Evolutionary conservation across 2,113 vertebrate genomes (phyloP), one percentile per base, ranked within the genome.

Genomic region (Philantomba maxwellii): DNA sequence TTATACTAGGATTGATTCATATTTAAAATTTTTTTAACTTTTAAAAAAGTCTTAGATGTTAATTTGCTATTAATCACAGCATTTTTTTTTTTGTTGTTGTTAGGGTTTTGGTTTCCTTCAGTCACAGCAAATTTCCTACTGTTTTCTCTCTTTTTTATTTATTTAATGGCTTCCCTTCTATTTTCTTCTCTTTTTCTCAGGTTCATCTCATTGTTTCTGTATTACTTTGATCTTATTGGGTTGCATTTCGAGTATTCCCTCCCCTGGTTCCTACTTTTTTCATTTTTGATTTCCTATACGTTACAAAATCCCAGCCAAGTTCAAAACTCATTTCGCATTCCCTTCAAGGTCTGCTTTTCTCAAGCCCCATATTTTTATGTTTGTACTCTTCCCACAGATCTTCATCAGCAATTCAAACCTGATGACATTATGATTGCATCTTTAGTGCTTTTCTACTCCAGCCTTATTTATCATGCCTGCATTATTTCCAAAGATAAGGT

Each of bases 401-500:
- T 86, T 96, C 98, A 98, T 97, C 96, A 97, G 98, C 97, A 98
- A 98, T 96, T 98, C 96, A 97, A 89, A 97, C 96, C 97, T 80
- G 97, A 98, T 96, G 97, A 96, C 95, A 96, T 39, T 94, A 96
- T 43, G 98, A 98, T 91, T 97, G 85, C 95, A 97, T 96, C 96
- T 95, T 96, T 51, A 95, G 85, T 98, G 98, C 97, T 97, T 98
- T 97, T 95, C 94, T 97, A 62, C 95, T 98, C 96, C 95, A 91
- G 93, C 93, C 95, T 98, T 98, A 98, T 98, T 98, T 98, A 98
- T 97, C 97, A 98, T 2, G 2, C 88, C 98, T 93, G 87, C 89
- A 87, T 98, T 98, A 98, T 97, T 98, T 98, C 95, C 78, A 92
- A 89, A 96, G 94, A 98, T 98, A 98, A 98, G 97, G 96, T 97